Conservation (phyloP, 2,888 invertebrate species). For the Brachycybe producta region DNA sequence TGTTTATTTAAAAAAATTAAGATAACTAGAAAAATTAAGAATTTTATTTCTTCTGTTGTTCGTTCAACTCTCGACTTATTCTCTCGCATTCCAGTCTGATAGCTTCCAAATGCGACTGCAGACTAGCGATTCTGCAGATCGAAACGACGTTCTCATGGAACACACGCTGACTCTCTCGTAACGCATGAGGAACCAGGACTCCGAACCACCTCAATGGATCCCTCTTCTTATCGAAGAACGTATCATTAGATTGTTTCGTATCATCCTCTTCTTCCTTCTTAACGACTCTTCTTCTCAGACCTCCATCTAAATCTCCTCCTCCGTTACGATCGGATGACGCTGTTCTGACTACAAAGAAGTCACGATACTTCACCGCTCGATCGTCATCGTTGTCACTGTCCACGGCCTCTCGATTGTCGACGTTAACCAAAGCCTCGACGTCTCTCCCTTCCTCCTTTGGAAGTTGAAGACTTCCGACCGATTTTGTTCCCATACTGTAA, state of each 20-base stretch:
- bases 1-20: no score
- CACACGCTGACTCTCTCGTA: constrained; percentile 9
- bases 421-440: constrained; percentile 9
- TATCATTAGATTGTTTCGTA: not conserved
- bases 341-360: not conserved
- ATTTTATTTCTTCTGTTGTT: no score
- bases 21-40: no score
- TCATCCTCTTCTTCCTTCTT: not conserved
- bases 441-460: constrained; percentile 13
- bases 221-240: not conserved
- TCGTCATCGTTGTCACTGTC: constrained; percentile 5
- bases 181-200: constrained; percentile 16
- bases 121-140: constrained; percentile 14
- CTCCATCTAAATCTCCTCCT: not conserved
- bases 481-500: constrained; percentile 17
- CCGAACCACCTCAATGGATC: constrained; percentile 20
- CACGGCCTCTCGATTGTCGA: not conserved
- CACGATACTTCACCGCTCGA: not conserved
- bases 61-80: no score
- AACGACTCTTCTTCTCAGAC: not conserved
- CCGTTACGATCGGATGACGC: not conserved
- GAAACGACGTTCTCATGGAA: constrained; percentile 8
- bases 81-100: constrained; percentile 7
- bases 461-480: constrained; percentile 17
- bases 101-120: constrained; percentile 11